phyloP scores from a whole-genome alignment of 1,140 invertebrate species.

The Drosophila kikkawai region DNA sequence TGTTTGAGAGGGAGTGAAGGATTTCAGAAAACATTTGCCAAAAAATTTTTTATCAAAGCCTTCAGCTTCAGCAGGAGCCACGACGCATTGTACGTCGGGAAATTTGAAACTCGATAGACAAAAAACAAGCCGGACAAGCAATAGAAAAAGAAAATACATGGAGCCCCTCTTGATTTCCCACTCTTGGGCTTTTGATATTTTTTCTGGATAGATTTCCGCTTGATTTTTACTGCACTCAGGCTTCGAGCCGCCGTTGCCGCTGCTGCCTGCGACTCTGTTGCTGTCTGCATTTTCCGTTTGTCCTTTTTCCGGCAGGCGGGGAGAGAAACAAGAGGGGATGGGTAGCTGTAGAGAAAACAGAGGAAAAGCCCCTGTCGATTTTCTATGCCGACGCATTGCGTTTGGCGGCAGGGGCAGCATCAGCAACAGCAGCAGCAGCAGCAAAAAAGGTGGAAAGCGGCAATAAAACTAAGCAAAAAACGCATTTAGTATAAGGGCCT shows the following conservation, averaged over 20 bases:
- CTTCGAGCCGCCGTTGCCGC: slow-evolving; percentile 37
- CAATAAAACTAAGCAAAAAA: slow-evolving; percentile 81
- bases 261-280: slow-evolving; percentile 42
- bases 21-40: slow-evolving; percentile 78
- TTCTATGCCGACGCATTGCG: slow-evolving; percentile 72
- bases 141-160: slow-evolving; percentile 75
- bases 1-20: slow-evolving; percentile 48
- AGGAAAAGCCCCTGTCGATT: slow-evolving; percentile 60
- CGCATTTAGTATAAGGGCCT: slow-evolving; percentile 75
- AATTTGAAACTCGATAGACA: slow-evolving; percentile 83
- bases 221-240: slow-evolving; percentile 82
- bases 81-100: slow-evolving; percentile 76
- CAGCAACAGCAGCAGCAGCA: not conserved
- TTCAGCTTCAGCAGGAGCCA: slow-evolving; percentile 73
- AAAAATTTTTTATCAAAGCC: slow-evolving; percentile 81
- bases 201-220: slow-evolving; percentile 62
- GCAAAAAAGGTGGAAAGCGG: slow-evolving; percentile 34
- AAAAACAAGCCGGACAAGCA: slow-evolving; percentile 69
- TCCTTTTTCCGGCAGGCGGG: slow-evolving; percentile 48
- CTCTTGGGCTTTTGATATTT: slow-evolving; percentile 12
- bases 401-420: slow-evolving; percentile 16
- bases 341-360: slow-evolving; percentile 3
- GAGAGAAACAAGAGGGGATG: not conserved
- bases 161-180: slow-evolving; percentile 35
- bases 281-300: slow-evolving; percentile 69